Base-by-base conservation (phyloP, 2,888 invertebrate genomes). In the Lampropteryx suffumata region DNA sequence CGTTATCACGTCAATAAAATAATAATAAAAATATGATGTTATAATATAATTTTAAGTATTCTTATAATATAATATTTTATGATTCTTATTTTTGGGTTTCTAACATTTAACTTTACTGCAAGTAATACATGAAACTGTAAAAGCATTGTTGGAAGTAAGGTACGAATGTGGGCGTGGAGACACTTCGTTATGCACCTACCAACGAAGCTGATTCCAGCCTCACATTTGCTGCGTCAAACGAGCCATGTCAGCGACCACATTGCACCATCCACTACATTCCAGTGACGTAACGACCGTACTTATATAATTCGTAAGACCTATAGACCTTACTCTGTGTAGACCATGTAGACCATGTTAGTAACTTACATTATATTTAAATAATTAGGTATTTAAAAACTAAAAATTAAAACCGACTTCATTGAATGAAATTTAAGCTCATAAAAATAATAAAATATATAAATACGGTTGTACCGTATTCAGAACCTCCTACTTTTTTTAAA, bases 201-300 rank as follows among this genome's bases (percentile, higher is more conserved):
- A 37, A 33, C 43, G 29, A 42, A 33, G 36, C 28, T 37, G 12
- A 42, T 36, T 40, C 36, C 30, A 35, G 29, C 44, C 52, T 43
- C 42, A 39, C 47, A 50, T 55, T 55, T 44, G 43, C 43, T 40
- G 36, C 40, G 44, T 51, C 44, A 55, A 55, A 51, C 55, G 55
- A 37, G 45, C 55, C 48, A 33, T 51, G 51, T 48, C 55, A 48
- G 44, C 37, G 30, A 55, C 55, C 55, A 50, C 54, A 46, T 37
- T 29, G 49, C 35, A 34, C 37, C 32, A 45, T 34, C 35, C 32
- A 40, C 37, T 50, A 46, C 46, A 55, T 47, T 47, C 50, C 42
- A 27, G 40, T 41, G 49, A 46, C 41, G 44, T 48, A 53, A 48
- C 35, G 27, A 8, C 13, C 43, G 12, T 27, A 41, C 37, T 29